Evolutionary conservation across 2,888 invertebrate species (phyloP).

Genomic region (Lutraria lutraria): DNA sequence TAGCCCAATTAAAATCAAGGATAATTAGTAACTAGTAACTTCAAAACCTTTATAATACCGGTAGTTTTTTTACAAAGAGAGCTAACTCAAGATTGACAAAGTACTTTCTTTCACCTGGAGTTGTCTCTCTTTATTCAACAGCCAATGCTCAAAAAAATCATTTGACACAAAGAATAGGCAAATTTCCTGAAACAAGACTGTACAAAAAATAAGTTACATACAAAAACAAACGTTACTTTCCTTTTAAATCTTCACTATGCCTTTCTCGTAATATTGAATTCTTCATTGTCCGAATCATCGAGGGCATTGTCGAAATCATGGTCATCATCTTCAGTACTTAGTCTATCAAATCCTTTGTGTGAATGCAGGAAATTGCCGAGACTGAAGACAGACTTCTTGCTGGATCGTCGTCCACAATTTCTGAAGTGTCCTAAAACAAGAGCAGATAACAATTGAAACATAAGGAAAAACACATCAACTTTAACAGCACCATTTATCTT

Average conservation of each 20-base stretch:
- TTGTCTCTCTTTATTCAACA: not conserved
- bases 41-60: not conserved
- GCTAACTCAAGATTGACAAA: not conserved
- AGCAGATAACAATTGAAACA: not conserved
- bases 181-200: not conserved
- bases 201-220: not conserved
- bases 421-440: slow-evolving; percentile 75
- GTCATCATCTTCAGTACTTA: slow-evolving; percentile 85
- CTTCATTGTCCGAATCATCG: slow-evolving; percentile 85
- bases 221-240: not conserved
- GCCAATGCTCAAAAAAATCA: not conserved
- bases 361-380: slow-evolving; percentile 84
- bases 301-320: slow-evolving; percentile 84
- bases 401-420: slow-evolving; percentile 63
- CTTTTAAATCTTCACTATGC: slow-evolving; percentile 60
- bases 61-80: not conserved
- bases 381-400: slow-evolving; percentile 80
- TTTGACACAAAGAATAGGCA: not conserved
- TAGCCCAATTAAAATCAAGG: not conserved
- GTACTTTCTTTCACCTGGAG: no score
- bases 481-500: no score
- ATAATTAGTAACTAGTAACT: not conserved
- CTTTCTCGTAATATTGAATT: slow-evolving; percentile 82
- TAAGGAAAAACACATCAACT: not conserved
- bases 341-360: slow-evolving; percentile 85